Evolutionary conservation across 2,113 vertebrate genomes (phyloP).

Genomic region (Hemibagrus wyckioides): DNA sequence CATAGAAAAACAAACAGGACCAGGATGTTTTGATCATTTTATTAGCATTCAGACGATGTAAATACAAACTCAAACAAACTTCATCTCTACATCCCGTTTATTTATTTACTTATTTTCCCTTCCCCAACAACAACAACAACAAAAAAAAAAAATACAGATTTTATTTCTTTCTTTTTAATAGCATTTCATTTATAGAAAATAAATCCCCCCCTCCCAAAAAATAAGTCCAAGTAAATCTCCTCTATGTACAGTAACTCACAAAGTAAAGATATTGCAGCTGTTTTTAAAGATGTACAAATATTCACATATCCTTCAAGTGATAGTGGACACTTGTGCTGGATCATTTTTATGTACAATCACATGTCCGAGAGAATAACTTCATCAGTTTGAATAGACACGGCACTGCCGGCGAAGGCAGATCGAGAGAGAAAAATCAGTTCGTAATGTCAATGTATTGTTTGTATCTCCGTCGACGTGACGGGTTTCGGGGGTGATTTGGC

Average conservation of each 20-base stretch:
- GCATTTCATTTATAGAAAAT: slow-evolving; percentile 53
- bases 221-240: slow-evolving; percentile 53
- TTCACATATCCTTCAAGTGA: slow-evolving; percentile 66
- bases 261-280: slow-evolving; percentile 62
- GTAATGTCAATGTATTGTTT: no score
- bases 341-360: slow-evolving; percentile 76
- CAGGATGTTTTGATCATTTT: slow-evolving; percentile 52
- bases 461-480: no score
- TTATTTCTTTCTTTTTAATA: slow-evolving; percentile 46
- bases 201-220: slow-evolving; percentile 48
- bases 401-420: not conserved
- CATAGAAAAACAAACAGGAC: not conserved
- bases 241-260: slow-evolving; percentile 69
- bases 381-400: slow-evolving; percentile 31
- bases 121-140: not conserved
- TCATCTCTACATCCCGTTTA: not conserved
- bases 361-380: slow-evolving; percentile 60
- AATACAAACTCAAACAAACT: not conserved
- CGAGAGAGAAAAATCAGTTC: no score
- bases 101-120: slow-evolving; percentile 42
- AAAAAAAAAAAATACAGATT: slow-evolving; percentile 38
- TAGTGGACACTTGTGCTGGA: slow-evolving; percentile 42
- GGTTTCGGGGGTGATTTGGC: not conserved
- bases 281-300: slow-evolving; percentile 65
- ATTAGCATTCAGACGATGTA: slow-evolving; percentile 60